These are phyloP conservation scores for Phytoseiulus persimilis DNA, from an alignment of 2,888 invertebrate species.

Conservation along the genomic window DNA sequence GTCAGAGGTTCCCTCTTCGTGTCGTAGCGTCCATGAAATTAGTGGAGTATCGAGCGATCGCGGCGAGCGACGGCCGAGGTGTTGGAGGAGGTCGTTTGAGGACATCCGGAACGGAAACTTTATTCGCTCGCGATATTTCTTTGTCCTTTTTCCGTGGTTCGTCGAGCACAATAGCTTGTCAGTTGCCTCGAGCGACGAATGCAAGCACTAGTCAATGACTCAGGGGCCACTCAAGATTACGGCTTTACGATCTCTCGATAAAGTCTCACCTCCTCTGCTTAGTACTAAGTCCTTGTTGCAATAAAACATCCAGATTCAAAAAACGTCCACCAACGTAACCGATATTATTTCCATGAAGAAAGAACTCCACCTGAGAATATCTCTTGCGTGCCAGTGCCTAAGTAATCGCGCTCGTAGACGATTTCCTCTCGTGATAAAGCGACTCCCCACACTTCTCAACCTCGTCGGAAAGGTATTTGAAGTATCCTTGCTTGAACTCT, in stretches of 20 bases:
- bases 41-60: neutral
- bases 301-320: neutral
- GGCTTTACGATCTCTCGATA: constrained; percentile 22
- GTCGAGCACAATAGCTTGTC: neutral
- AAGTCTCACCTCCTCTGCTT: constrained; percentile 5
- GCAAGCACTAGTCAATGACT: neutral
- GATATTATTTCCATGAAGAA: neutral
- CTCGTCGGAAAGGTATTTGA: neutral
- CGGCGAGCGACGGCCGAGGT: neutral
- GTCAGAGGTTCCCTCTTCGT: no score
- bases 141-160: neutral
- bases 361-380: neutral
- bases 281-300: neutral
- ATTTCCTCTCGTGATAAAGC: neutral
- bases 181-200: neutral
- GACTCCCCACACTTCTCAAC: neutral
- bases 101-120: neutral
- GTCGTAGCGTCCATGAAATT: neutral
- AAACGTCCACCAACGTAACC: neutral
- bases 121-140: neutral
- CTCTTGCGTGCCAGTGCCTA: no score
- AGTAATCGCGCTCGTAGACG: no score
- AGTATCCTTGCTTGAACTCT: neutral
- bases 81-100: neutral
- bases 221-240: constrained; percentile 28